Percentiles rank a stretch among this genome's conserved stretches.
phyloP scores from a whole-genome alignment of 1,140 invertebrate species.

The Drosophila ambigua region DNA sequence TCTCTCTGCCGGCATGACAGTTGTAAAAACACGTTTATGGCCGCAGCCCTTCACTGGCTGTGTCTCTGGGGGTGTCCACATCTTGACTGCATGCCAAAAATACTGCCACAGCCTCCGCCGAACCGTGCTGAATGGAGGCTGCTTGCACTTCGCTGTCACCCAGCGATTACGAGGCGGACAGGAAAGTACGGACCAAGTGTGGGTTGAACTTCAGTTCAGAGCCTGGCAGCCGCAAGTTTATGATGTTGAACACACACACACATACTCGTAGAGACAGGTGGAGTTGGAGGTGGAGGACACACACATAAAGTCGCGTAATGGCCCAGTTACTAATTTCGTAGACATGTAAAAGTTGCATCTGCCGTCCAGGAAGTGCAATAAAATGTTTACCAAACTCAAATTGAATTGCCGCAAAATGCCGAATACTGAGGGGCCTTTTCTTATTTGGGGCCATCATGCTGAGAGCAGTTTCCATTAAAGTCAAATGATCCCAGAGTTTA shows the following conservation, averaged over 20 bases:
- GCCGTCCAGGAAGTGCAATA: constrained; percentile 19
- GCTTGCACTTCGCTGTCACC: constrained; percentile 52
- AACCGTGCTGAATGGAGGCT: constrained; percentile 34
- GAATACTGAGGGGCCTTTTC: constrained; percentile 14
- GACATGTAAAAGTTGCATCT: constrained; percentile 41
- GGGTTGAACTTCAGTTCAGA: not conserved
- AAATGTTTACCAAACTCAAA: constrained; percentile 35
- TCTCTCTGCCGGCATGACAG: constrained; percentile 30
- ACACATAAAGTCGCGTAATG: constrained; percentile 76
- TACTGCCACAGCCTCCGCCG: constrained; percentile 33
- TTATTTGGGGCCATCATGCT: constrained; percentile 11
- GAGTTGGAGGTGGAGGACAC: not conserved
- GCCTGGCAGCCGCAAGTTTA: constrained; percentile 57
- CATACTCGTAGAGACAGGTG: not conserved
- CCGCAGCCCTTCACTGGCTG: constrained; percentile 19
- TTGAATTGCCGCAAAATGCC: constrained; percentile 28
- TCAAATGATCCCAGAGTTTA: not conserved
- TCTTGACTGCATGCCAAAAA: constrained; percentile 76
- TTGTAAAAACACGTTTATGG: constrained; percentile 79
- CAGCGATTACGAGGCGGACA: constrained; percentile 25
- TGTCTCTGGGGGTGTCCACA: constrained; percentile 17
- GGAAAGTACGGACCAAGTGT: constrained; percentile 18
- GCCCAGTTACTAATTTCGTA: constrained; percentile 69
- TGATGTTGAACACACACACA: constrained; percentile 54
- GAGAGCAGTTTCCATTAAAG: constrained; percentile 18